Base-by-base conservation (phyloP, 2,797 vertebrate genomes). In the Tarsius wallacei region DNA sequence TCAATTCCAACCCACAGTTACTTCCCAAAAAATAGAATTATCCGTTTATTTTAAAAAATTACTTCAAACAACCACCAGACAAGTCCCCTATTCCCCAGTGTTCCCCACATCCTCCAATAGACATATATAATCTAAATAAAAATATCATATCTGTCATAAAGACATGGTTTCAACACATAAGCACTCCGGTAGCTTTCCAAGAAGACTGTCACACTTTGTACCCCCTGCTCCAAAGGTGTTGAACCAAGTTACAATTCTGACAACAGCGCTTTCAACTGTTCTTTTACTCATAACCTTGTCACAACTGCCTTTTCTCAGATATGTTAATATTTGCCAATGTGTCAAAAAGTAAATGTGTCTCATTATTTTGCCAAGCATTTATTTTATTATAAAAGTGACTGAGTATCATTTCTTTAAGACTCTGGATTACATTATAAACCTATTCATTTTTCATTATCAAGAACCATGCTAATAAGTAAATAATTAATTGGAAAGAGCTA, bases 281-380 rank as follows among this genome's bases (percentile, higher is more conserved):
- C 77, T 63, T 91, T 87, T 96, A 87, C 12, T 21, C 31, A 78
- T 1, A 51, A 63, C n/a, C 9, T 73, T 88, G 33, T 73, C 53
- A 74, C 2, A 57, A 31, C 1, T 80, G 16, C 14, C 83, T 88
- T 71, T 91, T 95, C 64, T 82, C 42, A 21, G 85, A 55, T 80
- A n/a, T 78, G n/a, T 57, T 88, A 85, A 82, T 82, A 78, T 86
- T 49, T 93, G 19, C 47, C 57, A 68, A 19, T 24, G 22, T 81
- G 61, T 57, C 49, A 86, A 61, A 63, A 78, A 90, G 19, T 63
- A 63, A 83, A 91, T 9, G 3, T 92, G 26, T 36, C 53, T 87
- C 73, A 78, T 93, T 95, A 85, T 71, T 83, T 97, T 64, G 64
- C 49, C 12, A 11, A 14, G 1, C 24, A 95, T 78, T 80, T 87